phyloP scores from a whole-genome alignment of 2,113 vertebrate genomes.

The Carollia perspicillata region DNA sequence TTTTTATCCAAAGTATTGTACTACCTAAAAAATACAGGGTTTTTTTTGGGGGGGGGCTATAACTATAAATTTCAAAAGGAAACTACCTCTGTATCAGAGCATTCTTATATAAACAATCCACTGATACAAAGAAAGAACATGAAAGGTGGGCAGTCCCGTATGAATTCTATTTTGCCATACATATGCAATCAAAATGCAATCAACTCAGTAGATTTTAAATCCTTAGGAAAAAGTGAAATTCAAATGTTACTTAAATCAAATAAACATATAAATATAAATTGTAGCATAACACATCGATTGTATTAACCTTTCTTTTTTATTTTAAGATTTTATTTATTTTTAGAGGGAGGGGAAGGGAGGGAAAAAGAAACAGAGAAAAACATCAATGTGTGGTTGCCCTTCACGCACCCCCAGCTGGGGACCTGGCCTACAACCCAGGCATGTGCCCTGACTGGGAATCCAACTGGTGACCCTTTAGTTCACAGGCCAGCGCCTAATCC shows the following conservation, averaged over 20 bases:
- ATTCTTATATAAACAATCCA: not conserved
- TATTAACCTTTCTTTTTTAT: not conserved
- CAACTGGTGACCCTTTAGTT: too few relatives aligned
- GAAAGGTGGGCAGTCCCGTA: not conserved
- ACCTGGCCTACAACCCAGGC: too few relatives aligned
- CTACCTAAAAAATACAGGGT: not conserved
- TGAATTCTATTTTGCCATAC: conserved; percentile 44
- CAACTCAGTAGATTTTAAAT: conserved; percentile 44
- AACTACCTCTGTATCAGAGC: not conserved
- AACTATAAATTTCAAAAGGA: conserved; percentile 17
- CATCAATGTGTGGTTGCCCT: too few relatives aligned
- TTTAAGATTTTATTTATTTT: too few relatives aligned
- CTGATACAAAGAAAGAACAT: not conserved
- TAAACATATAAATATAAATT: not conserved
- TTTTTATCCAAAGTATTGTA: not conserved
- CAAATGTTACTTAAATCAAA: not conserved
- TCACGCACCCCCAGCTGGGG: too few relatives aligned
- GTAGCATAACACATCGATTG: not conserved
- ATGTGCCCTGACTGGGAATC: too few relatives aligned
- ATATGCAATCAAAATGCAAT: not conserved
- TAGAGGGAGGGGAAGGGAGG: too few relatives aligned
- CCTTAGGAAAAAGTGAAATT: not conserved
- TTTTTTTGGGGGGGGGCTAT: not conserved
- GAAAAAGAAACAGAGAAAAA: too few relatives aligned
- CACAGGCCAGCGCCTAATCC: too few relatives aligned